Evolutionary conservation across 2,797 vertebrate genomes (phyloP).

Genomic region (Myotis pilosus): DNA sequence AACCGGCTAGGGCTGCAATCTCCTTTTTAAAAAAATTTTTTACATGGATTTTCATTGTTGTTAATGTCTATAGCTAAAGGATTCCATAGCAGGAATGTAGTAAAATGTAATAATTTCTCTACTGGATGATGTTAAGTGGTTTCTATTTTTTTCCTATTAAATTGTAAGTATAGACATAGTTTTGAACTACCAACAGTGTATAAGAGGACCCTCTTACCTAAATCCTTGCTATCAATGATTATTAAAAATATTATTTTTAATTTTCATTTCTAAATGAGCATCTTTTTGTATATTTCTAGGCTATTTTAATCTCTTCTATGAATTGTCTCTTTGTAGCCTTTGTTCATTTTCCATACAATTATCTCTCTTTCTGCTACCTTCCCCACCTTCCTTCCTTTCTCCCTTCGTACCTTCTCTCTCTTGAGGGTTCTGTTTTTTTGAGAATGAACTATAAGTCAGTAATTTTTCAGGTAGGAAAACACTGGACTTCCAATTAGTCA

Average conservation of each 20-base stretch:
- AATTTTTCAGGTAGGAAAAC: not conserved
- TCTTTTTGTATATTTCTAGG: not conserved
- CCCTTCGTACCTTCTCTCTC: not conserved
- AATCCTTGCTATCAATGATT: slow-evolving; percentile 28
- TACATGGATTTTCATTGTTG: not conserved
- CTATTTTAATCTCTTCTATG: not conserved
- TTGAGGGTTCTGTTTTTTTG: not conserved
- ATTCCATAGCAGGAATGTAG: not conserved
- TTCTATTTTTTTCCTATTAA: slow-evolving; percentile 29
- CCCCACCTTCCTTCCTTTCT: not conserved
- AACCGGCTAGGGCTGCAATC: not conserved
- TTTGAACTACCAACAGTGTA: not conserved
- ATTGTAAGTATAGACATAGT: not conserved
- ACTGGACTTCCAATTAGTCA: not conserved
- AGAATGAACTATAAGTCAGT: slow-evolving; percentile 35
- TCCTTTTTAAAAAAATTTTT: not conserved
- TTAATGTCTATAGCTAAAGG: not conserved
- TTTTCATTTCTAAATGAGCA: slow-evolving; percentile 14
- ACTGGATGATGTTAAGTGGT: not conserved
- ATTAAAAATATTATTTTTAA: not conserved
- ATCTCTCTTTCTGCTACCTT: not conserved
- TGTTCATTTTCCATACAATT: not conserved
- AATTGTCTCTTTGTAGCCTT: not conserved
- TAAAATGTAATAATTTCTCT: slow-evolving; percentile 14
- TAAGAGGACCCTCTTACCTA: not conserved